phyloP scores from a whole-genome alignment of 2,888 invertebrate genomes.

The Scrobipalpa atriplicella region DNA sequence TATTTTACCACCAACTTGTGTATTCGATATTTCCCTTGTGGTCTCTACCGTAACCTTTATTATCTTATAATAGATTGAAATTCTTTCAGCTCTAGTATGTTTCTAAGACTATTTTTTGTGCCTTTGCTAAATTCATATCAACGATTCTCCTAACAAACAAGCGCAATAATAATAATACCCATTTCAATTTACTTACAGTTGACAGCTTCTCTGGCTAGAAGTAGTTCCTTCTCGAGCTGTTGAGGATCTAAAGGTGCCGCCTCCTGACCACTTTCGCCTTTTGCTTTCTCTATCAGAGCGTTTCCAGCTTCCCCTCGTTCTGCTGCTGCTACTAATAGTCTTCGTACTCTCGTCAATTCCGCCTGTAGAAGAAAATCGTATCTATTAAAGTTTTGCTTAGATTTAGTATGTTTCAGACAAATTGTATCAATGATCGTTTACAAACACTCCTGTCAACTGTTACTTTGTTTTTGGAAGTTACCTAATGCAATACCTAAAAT shows the following conservation, averaged over 20 bases:
- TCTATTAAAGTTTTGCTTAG: background rate
- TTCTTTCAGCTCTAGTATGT: too few species aligned
- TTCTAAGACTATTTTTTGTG: too few species aligned
- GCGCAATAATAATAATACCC: too few species aligned
- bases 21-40: background rate
- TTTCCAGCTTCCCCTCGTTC: slow-evolving; percentile 81
- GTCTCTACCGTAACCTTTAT: background rate
- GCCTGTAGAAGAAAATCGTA: slow-evolving; percentile 67
- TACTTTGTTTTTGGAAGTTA: too few species aligned
- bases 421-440: too few species aligned
- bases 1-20: background rate
- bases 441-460: too few species aligned
- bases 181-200: slow-evolving; percentile 78
- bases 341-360: slow-evolving; percentile 86
- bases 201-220: slow-evolving; percentile 91
- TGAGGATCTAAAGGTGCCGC: slow-evolving; percentile 80
- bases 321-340: slow-evolving; percentile 85
- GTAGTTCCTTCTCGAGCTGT: slow-evolving; percentile 87
- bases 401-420: too few species aligned
- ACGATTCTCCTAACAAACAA: too few species aligned
- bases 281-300: slow-evolving; percentile 79
- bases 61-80: background rate
- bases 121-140: too few species aligned
- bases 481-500: too few species aligned
- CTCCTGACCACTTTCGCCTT: slow-evolving; percentile 77